Conservation (phyloP, 2,888 invertebrate species). For the Eurytoma adleriae region DNA sequence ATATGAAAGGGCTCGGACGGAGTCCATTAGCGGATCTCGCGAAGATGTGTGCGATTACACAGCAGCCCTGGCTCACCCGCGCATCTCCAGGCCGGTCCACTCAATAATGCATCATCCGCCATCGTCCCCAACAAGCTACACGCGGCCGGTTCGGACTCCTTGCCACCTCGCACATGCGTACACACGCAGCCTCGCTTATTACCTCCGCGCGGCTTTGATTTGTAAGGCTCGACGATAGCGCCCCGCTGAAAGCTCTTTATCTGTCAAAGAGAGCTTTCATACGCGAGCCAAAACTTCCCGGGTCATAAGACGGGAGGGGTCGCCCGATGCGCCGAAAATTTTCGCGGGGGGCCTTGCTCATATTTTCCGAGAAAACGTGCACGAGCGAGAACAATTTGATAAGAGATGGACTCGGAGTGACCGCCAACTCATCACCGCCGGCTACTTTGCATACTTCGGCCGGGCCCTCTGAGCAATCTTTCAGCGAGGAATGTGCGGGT, state of each 20-base stretch:
- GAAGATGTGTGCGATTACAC: constrained; percentile 73
- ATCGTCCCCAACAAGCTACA: constrained; percentile 64
- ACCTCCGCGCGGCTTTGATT: constrained; percentile 73
- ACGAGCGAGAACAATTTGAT: not conserved
- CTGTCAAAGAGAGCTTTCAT: constrained; percentile 70
- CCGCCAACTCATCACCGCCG: too few species aligned
- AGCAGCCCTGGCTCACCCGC: constrained; percentile 2
- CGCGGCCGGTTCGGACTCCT: constrained; percentile 67
- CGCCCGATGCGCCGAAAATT: not conserved
- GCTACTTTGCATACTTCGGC: not conserved
- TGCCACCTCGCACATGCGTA: constrained; percentile 57
- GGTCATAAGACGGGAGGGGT: not conserved
- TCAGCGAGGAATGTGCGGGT: not conserved
- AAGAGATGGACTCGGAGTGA: constrained; percentile 8
- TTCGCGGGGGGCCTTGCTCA: not conserved
- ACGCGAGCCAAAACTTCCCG: too few species aligned
- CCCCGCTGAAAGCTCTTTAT: constrained; percentile 66
- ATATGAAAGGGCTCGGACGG: constrained; percentile 62
- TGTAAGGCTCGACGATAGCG: constrained; percentile 66
- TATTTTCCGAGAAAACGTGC: not conserved
- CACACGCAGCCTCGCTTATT: constrained; percentile 67
- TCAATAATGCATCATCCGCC: constrained; percentile 75
- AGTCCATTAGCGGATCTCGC: constrained; percentile 73
- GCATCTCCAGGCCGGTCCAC: constrained; percentile 65
- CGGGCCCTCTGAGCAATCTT: not conserved